phyloP scores from a whole-genome alignment of 2,797 vertebrate species.

The Selene dorsalis region DNA sequence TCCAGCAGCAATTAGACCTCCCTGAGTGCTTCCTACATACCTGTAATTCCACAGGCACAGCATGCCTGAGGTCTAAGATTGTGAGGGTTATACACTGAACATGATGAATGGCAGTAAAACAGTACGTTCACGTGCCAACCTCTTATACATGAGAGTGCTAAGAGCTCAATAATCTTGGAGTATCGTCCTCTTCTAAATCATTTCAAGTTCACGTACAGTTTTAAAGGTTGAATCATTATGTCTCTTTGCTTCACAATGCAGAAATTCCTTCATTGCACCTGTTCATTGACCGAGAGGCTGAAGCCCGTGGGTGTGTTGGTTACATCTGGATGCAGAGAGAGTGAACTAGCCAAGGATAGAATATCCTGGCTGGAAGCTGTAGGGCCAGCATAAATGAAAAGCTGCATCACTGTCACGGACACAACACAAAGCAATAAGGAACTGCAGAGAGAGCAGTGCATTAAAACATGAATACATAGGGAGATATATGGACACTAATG shows the following conservation, averaged over 20 bases:
- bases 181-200: conserved; percentile 28
- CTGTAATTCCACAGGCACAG: conserved; percentile 57
- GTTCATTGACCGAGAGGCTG: conserved; percentile 2
- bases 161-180: conserved; percentile 42
- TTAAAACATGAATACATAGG: conserved; percentile 63
- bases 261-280: conserved; percentile 26
- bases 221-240: conserved; percentile 11
- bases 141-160: conserved; percentile 42
- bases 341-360: conserved; percentile 45
- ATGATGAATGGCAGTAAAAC: conserved; percentile 59
- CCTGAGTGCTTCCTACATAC: conserved; percentile 60
- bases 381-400: conserved; percentile 63
- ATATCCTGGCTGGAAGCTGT: conserved; percentile 38
- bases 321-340: conserved; percentile 28
- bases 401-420: conserved; percentile 57
- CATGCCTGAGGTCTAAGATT: conserved; percentile 60
- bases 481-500: conserved; percentile 66
- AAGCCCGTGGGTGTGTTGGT: conserved; percentile 23
- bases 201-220: conserved; percentile 32
- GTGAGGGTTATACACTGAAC: conserved; percentile 53
- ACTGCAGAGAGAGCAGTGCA: conserved; percentile 58
- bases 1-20: conserved; percentile 65
- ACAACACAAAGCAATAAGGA: conserved; percentile 65
- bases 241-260: conserved; percentile 22
- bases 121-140: conserved; percentile 40